Percentiles rank a stretch among this genome's conserved stretches.
phyloP scores from a whole-genome alignment of 1,140 invertebrate species.

The Teleogryllus occipitalis region DNA sequence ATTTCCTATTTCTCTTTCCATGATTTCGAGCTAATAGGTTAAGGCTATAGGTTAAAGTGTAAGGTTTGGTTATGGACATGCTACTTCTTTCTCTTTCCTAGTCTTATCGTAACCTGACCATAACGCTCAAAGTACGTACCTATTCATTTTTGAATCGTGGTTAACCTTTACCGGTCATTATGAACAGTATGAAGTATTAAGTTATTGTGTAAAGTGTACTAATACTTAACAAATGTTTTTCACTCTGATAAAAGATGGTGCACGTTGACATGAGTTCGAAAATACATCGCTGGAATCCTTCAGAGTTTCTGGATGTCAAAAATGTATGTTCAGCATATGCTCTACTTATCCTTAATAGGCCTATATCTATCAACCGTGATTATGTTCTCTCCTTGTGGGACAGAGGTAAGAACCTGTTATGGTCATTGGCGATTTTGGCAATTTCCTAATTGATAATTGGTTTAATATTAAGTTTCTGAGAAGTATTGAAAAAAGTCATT shows the following conservation, averaged over 20 bases:
- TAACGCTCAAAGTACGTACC: no score
- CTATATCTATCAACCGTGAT: neutral
- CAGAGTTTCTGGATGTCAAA: neutral
- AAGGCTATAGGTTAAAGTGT: no score
- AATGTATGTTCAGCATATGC: neutral
- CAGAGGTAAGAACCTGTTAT: neutral
- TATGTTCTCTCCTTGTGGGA: conserved; percentile 5
- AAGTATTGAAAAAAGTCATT: neutral
- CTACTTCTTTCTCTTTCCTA: no score
- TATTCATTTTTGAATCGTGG: no score
- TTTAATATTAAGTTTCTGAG: neutral
- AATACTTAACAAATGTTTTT: no score
- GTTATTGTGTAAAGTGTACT: no score
- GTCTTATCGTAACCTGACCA: no score
- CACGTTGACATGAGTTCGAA: neutral
- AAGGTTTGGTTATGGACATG: no score
- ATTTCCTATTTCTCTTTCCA: no score
- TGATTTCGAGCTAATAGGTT: no score
- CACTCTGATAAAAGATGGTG: neutral
- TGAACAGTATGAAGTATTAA: no score
- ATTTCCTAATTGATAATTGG: neutral
- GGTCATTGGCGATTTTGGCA: neutral
- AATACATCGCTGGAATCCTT: neutral
- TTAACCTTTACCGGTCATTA: no score
- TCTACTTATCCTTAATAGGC: conserved; percentile 9